Evolutionary conservation across 2,797 vertebrate genomes (phyloP), one percentile per base, ranked within the genome.

Genomic region (Erithacus rubecula): DNA sequence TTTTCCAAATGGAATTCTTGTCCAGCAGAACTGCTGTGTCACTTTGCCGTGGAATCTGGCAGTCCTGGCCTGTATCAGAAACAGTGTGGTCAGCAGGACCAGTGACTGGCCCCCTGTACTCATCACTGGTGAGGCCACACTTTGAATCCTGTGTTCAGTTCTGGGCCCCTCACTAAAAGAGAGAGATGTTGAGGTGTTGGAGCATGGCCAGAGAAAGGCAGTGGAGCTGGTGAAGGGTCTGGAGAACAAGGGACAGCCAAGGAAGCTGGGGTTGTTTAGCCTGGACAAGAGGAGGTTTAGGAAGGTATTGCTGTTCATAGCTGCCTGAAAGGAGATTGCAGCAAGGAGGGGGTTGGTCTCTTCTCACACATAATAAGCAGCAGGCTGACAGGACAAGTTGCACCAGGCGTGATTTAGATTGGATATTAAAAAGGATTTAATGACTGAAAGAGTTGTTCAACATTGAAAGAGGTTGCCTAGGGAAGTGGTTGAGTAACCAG

Each of bases 341-440:
- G 52, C 12, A 27, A 65, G 34, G 22, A 0, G 0, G 18, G 18
- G 3, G 0, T 19, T 77, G 26, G 26, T 36, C 21, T 71, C 30
- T 77, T 78, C 32, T 59, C 46, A 39, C 13, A 41, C 6, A 6
- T n/a, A n/a, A 46, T 23, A 52, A 65, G 20, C 11, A 8, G 6
- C 22, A 53, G 19, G 59, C 23, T 30, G 26, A 46, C 44, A 36
- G 26, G 24, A 32, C 30, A 36, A 46, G 26, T 15, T 53, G 34
- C 46, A 47, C 30, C 30, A 41, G 30, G 34, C 1, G 2, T 27
- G 9, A 58, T 81, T 88, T 55, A 47, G 29, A 39, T 5, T 52
- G 22, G 30, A 34, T 81, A 27, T 41, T 47, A 41, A 30, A 67
- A 60, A 36, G 15, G 3, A 34, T 36, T 74, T 68, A 1, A 23